These are phyloP conservation scores for Egretta garzetta DNA, from an alignment of 2,113 vertebrate species.

Conservation along the genomic window DNA sequence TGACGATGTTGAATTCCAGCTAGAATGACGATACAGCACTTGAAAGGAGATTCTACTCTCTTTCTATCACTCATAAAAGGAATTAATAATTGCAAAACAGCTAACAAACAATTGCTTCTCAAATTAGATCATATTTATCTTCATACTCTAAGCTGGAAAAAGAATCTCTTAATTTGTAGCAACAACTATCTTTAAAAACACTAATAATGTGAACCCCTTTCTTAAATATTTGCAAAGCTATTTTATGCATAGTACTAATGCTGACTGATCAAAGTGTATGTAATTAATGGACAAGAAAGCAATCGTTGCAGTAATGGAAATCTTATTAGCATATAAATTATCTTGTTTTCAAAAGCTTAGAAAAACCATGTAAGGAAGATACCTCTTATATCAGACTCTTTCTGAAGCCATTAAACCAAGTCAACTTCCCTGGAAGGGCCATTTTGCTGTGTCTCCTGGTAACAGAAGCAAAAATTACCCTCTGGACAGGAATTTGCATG, in stretches of 20 bases:
- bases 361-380: background rate
- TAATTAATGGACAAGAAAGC: slow-evolving; percentile 55
- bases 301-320: slow-evolving; percentile 1
- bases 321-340: slow-evolving; percentile 28
- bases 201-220: background rate
- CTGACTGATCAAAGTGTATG: slow-evolving; percentile 7
- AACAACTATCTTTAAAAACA: slow-evolving; percentile 29
- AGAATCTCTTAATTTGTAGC: slow-evolving; percentile 39
- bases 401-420: background rate
- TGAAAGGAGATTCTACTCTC: slow-evolving; percentile 29
- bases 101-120: slow-evolving; percentile 52
- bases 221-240: slow-evolving; percentile 46
- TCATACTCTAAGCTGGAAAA: slow-evolving; percentile 34
- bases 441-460: background rate
- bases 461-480: background rate
- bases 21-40: slow-evolving; percentile 15
- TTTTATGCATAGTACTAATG: slow-evolving; percentile 22
- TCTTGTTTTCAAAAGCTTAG: slow-evolving; percentile 1
- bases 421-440: background rate
- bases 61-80: slow-evolving; percentile 36
- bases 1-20: slow-evolving; percentile 33
- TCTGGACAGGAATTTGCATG: fast-evolving
- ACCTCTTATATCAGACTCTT: background rate
- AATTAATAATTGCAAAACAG: slow-evolving; percentile 55
- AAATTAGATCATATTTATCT: slow-evolving; percentile 65